Base-by-base conservation (phyloP, 2,797 vertebrate species). In the Myioborus miniatus region DNA sequence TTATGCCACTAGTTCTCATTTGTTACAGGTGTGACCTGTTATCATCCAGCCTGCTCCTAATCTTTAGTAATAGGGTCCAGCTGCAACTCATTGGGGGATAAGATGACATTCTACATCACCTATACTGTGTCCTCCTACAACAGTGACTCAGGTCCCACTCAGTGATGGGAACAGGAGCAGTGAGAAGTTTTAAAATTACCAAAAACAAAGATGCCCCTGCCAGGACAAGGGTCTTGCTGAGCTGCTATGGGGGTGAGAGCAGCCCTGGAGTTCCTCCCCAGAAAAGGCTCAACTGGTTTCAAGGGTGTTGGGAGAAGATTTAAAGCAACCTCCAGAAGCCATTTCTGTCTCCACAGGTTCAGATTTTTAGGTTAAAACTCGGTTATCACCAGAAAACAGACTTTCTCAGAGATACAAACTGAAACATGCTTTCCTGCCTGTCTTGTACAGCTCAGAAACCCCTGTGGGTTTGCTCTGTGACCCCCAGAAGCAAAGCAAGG, bases 371-470 rank as follows among this genome's bases (percentile, higher is more conserved):
- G n/a, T 34, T 30, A 70, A 53, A 75, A 39, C 9, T 41, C 60
- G 65, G 14, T 44, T 63, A 15, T 26, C 7, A 6, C 21, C 68
- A 64, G 64, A 60, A 93, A 87, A 43, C 36, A 64, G 59, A 77
- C 47, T 41, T 89, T 34, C 11, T 5, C n/a, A 64, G 7, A 74
- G 58, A 12, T 1, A 30, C 6, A 12, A 63, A 70, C 32, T 80
- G 59, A 55, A 59, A 4, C 11, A 27, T 65, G 65, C 43, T 91
- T 93, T 92, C 69, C 93, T 90, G 80, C 72, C 58, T 90, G 58
- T 43, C 79, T 50, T 50, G 65, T 39, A 39, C 39, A 4, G 15
- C 62, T 53, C 1, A 4, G 69, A 87, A 83, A 46, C 22, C 76
- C 56, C 60, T 2, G 6, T 1, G 3, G 58, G 16, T 62, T 83